Percentiles rank a stretch among this genome's conserved stretches.
Evolutionary conservation across 2,888 invertebrate genomes (phyloP).

Genomic region (Drosophila meridionalis): DNA sequence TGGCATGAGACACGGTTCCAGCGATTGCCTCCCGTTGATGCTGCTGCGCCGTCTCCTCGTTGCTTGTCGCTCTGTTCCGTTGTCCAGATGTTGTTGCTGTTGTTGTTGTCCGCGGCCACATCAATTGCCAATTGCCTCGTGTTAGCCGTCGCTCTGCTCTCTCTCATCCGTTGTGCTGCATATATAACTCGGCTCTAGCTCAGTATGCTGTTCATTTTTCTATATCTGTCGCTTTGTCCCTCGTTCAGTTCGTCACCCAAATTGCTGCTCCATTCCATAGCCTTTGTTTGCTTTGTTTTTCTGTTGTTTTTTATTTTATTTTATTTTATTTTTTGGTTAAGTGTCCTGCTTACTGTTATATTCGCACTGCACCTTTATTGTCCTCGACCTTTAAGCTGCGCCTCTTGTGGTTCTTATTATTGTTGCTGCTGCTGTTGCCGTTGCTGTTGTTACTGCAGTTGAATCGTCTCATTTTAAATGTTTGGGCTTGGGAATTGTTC

Average conservation of each 20-base stretch:
- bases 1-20: slow-evolving; percentile 14
- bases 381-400: slow-evolving; percentile 52
- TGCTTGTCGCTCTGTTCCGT: slow-evolving; percentile 31
- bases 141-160: slow-evolving; percentile 6
- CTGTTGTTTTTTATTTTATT: not conserved
- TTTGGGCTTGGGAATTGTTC: slow-evolving; percentile 28
- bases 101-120: slow-evolving; percentile 39
- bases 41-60: slow-evolving; percentile 14
- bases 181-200: slow-evolving; percentile 16
- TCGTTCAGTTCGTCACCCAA: slow-evolving; percentile 58
- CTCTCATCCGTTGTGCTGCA: slow-evolving; percentile 25
- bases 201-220: slow-evolving; percentile 35
- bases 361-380: slow-evolving; percentile 42
- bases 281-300: slow-evolving; percentile 4
- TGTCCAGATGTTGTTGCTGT: slow-evolving; percentile 20
- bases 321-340: not conserved
- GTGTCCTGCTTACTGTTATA: slow-evolving; percentile 36
- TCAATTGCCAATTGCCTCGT: slow-evolving; percentile 34
- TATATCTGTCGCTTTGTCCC: slow-evolving; percentile 8
- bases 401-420: slow-evolving; percentile 11
- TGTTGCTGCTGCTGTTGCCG: slow-evolving; percentile 17
- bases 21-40: slow-evolving; percentile 1
- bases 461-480: slow-evolving; percentile 61
- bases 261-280: slow-evolving; percentile 64
- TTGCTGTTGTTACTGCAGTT: slow-evolving; percentile 43